Percentiles rank a stretch among this genome's conserved stretches.
Evolutionary conservation across 2,797 vertebrate species (phyloP).

Genomic region (Picus viridis): DNA sequence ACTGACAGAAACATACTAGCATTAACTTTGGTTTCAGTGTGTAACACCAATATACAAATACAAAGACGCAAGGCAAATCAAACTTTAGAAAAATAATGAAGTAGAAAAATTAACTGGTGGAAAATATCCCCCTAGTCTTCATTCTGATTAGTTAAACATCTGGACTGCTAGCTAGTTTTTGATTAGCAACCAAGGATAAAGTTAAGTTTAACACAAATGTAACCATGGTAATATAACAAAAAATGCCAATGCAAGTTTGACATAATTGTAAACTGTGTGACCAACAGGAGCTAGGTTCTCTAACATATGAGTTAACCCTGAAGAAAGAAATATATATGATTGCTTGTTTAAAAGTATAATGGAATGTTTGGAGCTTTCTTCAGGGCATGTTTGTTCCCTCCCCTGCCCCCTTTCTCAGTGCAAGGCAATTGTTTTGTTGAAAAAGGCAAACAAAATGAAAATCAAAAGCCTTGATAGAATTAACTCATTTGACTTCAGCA

Average conservation of each 20-base stretch:
- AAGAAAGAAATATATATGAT: not conserved
- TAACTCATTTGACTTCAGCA: not conserved
- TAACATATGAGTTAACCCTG: not conserved
- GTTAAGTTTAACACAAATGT: not conserved
- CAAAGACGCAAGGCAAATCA: not conserved
- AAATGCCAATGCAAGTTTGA: not conserved
- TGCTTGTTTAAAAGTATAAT: not conserved
- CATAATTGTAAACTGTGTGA: rapidly evolving
- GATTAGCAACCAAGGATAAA: not conserved
- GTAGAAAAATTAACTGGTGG: not conserved
- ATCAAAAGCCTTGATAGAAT: not conserved
- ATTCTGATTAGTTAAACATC: not conserved
- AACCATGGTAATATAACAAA: not conserved
- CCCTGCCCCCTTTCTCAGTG: not conserved
- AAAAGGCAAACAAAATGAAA: not conserved
- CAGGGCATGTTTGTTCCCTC: not conserved
- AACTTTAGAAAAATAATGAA: not conserved
- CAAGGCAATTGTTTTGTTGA: not conserved
- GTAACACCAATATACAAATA: not conserved
- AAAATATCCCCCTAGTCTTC: not conserved
- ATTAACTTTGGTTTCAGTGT: not conserved
- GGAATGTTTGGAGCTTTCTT: not conserved
- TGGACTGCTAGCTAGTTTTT: not conserved
- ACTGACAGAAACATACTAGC: not conserved
- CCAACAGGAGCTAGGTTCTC: not conserved